Conservation (phyloP, 2,797 vertebrate genomes). For the Tragelaphus eurycerus region DNA sequence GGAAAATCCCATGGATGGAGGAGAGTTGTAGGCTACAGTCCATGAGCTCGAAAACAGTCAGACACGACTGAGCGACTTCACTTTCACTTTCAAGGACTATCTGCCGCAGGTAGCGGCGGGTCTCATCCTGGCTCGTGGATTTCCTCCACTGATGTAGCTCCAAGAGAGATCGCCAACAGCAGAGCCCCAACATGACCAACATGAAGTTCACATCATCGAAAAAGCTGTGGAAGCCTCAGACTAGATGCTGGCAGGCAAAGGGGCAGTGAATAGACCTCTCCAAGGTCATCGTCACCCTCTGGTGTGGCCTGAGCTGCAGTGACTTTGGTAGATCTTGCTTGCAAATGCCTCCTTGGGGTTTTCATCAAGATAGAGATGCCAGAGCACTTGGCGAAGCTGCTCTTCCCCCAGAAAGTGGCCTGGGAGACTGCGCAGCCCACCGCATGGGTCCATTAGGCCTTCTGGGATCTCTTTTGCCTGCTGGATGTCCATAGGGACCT, state of each 20-base stretch:
- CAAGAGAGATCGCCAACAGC: slow-evolving; percentile 89
- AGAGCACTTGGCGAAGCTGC: slow-evolving; percentile 92
- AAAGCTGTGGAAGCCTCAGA: neutral
- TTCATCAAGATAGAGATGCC: slow-evolving; percentile 89
- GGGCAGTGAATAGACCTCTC: slow-evolving; percentile 90
- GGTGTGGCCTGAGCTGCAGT: slow-evolving; percentile 89
- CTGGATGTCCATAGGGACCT: slow-evolving; percentile 79
- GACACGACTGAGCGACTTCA: too few relatives aligned
- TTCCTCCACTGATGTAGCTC: slow-evolving; percentile 92
- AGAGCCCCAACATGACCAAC: slow-evolving; percentile 90
- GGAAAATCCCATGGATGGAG: too few relatives aligned
- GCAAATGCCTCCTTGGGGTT: slow-evolving; percentile 88
- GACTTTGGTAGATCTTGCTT: slow-evolving; percentile 89
- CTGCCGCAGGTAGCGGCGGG: slow-evolving; percentile 89
- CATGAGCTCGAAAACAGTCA: too few relatives aligned
- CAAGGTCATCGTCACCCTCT: slow-evolving; percentile 95
- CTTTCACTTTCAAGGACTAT: slow-evolving; percentile 86
- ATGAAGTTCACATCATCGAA: slow-evolving; percentile 82
- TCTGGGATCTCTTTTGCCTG: slow-evolving; percentile 88
- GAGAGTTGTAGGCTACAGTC: too few relatives aligned
- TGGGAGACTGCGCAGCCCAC: slow-evolving; percentile 83
- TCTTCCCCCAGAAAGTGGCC: slow-evolving; percentile 89
- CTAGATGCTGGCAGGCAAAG: slow-evolving; percentile 83
- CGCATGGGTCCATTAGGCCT: slow-evolving; percentile 84
- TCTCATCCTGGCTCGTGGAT: slow-evolving; percentile 92